Percentiles rank a stretch among this genome's conserved stretches.
phyloP scores from a whole-genome alignment of 2,113 vertebrate genomes.

The Rhombomys opimus region DNA sequence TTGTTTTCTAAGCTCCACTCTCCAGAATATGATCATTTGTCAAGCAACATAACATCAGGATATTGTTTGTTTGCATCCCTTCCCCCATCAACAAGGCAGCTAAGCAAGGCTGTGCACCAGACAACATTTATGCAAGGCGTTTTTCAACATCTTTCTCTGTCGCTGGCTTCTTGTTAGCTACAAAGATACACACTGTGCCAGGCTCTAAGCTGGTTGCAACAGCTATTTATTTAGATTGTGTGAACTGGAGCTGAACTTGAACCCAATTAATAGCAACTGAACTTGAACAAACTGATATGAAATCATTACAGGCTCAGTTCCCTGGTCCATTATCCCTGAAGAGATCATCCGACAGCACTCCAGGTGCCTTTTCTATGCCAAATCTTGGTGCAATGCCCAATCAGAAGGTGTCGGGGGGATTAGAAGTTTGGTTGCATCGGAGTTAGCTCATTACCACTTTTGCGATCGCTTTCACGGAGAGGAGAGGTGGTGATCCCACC shows the following conservation, averaged over 20 bases:
- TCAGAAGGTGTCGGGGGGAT: constrained; percentile 79
- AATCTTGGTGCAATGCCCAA: constrained; percentile 81
- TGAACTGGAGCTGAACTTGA: constrained; percentile 85
- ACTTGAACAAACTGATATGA: constrained; percentile 85
- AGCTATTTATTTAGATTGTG: constrained; percentile 85
- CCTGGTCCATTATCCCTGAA: constrained; percentile 84
- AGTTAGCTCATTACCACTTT: constrained; percentile 83
- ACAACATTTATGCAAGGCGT: constrained; percentile 35
- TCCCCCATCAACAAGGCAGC: not conserved
- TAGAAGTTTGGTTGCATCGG: constrained; percentile 80
- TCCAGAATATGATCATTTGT: constrained; percentile 30
- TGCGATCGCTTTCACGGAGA: constrained; percentile 77
- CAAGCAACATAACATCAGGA: not conserved
- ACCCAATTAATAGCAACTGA: constrained; percentile 86
- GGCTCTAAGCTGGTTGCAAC: constrained; percentile 79
- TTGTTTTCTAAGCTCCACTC: not conserved
- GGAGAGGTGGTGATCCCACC: constrained; percentile 80
- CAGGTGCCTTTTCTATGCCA: constrained; percentile 84
- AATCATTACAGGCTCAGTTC: constrained; percentile 84
- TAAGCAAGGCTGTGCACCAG: not conserved
- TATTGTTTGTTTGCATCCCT: not conserved
- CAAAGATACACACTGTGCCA: constrained; percentile 77
- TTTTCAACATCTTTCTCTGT: constrained; percentile 54
- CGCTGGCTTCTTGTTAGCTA: constrained; percentile 75
- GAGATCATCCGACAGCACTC: constrained; percentile 83